These are phyloP conservation scores for Diabrotica undecimpunctata DNA, from an alignment of 1,140 invertebrate species.

Conservation along the genomic window DNA sequence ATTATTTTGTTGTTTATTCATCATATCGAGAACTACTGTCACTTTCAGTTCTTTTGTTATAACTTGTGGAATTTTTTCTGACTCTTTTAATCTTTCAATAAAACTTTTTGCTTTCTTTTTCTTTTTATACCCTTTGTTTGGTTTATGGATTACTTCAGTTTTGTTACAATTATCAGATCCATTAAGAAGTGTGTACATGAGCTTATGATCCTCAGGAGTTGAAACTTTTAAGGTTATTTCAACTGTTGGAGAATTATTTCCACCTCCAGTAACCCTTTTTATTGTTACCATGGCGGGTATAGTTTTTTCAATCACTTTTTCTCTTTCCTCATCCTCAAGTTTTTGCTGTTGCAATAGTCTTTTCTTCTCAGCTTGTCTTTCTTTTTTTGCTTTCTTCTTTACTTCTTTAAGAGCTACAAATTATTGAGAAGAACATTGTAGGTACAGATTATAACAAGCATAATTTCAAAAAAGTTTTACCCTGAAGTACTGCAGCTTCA, in stretches of 20 bases:
- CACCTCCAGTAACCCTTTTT: constrained; percentile 62
- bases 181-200: constrained; percentile 69
- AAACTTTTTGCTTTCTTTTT: constrained; percentile 35
- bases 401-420: constrained; percentile 15
- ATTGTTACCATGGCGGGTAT: constrained; percentile 67
- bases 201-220: constrained; percentile 68
- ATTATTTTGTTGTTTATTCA: constrained; percentile 15
- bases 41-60: constrained; percentile 32
- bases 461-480: background rate
- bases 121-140: constrained; percentile 16
- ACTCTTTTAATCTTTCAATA: constrained; percentile 28
- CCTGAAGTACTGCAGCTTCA: constrained; percentile 2
- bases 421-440: background rate
- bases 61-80: constrained; percentile 26
- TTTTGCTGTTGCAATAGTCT: constrained; percentile 9
- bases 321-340: constrained; percentile 12
- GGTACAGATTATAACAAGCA: background rate
- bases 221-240: constrained; percentile 72
- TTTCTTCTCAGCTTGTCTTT: constrained; percentile 28
- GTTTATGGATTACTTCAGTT: background rate
- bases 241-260: constrained; percentile 64
- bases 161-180: constrained; percentile 50
- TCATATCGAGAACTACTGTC: constrained; percentile 28
- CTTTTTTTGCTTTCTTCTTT: constrained; percentile 33
- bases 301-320: constrained; percentile 40